phyloP scores from a whole-genome alignment of 2,888 invertebrate species.

The Bombylius major region DNA sequence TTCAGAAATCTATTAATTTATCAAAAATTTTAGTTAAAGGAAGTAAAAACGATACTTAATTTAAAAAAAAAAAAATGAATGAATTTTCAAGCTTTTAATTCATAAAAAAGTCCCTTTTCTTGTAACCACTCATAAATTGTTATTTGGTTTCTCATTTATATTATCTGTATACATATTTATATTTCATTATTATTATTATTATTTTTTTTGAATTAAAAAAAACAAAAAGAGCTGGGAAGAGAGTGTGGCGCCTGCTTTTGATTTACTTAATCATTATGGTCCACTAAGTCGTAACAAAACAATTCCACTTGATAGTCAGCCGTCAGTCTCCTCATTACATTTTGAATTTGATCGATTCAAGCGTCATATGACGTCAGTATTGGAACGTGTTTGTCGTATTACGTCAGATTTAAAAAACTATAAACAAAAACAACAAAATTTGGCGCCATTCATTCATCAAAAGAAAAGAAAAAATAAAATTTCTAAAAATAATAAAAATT shows the following conservation, averaged over 20 bases:
- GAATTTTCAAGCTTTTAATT: too few species aligned
- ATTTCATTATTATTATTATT: neutral
- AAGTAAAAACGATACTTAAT: too few species aligned
- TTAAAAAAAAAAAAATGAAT: too few species aligned
- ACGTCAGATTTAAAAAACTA: conserved; percentile 13
- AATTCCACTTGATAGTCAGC: conserved; percentile 9
- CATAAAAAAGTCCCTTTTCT: too few species aligned
- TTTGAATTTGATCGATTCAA: conserved; percentile 31
- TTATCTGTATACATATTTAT: neutral
- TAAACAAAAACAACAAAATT: conserved; percentile 2
- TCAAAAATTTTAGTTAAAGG: too few species aligned
- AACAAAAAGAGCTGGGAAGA: conserved; percentile 33
- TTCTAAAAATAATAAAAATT: conserved; percentile 1
- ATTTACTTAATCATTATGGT: conserved; percentile 33
- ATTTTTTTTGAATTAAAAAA: neutral
- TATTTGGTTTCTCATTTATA: too few species aligned
- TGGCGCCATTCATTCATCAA: conserved; percentile 2
- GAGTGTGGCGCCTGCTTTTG: conserved; percentile 31
- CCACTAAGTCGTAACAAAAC: conserved; percentile 19
- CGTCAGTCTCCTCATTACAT: conserved; percentile 14
- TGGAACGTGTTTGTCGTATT: conserved; percentile 30
- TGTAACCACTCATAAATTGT: too few species aligned
- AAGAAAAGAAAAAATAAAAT: neutral
- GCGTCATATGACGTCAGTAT: conserved; percentile 27
- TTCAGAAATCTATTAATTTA: too few species aligned